Conservation (phyloP, 2,888 invertebrate genomes). For the Leucoptera coffeella region DNA sequence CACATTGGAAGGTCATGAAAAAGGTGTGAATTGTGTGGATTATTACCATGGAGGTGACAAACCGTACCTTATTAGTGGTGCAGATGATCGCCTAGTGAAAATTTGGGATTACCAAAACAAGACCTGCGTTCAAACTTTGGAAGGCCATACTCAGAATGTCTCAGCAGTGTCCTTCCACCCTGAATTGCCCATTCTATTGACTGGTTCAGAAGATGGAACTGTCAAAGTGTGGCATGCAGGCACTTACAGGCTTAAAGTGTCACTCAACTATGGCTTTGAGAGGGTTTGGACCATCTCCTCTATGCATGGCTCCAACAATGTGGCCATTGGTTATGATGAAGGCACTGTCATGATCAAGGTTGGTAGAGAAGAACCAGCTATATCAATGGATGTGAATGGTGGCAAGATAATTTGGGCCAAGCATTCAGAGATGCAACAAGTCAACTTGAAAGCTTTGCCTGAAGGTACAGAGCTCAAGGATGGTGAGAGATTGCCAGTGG, state of each 20-base stretch:
- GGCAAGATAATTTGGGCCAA: constrained; percentile 99
- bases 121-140: constrained; percentile 96
- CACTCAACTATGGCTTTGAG: constrained; percentile 96
- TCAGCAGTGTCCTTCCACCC: constrained; percentile 96
- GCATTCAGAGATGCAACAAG: constrained; percentile 97
- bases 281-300: constrained; percentile 96
- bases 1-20: constrained; percentile 96
- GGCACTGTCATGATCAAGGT: constrained; percentile 93
- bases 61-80: constrained; percentile 97
- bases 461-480: constrained; percentile 80
- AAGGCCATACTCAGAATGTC: constrained; percentile 96
- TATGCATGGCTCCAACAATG: constrained; percentile 90
- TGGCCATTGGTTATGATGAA: constrained; percentile 92
- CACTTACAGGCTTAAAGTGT: constrained; percentile 93
- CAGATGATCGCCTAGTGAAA: constrained; percentile 95
- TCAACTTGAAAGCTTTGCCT: constrained; percentile 79
- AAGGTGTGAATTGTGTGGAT: constrained; percentile 98
- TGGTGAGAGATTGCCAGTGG: constrained; percentile 87
- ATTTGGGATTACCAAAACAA: constrained; percentile 99
- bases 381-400: constrained; percentile 97
- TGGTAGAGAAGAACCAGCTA: constrained; percentile 98
- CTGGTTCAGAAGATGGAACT: constrained; percentile 97
- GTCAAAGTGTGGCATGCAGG: constrained; percentile 98
- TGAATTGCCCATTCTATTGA: constrained; percentile 92
- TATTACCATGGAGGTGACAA: constrained; percentile 99